These are phyloP conservation scores for Loriculus beryllinus DNA, from an alignment of 2,797 vertebrate species.

Conservation along the genomic window DNA sequence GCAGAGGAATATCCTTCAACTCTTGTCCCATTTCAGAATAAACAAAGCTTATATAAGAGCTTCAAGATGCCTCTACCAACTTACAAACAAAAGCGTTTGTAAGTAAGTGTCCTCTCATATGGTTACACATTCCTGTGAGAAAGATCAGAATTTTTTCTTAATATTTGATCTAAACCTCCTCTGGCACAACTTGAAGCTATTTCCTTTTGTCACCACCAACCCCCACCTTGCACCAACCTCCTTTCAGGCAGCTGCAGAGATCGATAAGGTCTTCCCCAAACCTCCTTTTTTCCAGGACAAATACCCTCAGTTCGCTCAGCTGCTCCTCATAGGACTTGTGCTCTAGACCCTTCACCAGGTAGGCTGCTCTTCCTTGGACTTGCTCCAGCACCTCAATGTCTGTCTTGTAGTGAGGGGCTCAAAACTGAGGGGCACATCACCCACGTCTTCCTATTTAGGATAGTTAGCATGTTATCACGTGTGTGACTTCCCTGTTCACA, in stretches of 20 bases:
- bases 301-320: background rate
- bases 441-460: background rate
- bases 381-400: background rate
- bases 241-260: background rate
- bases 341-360: background rate
- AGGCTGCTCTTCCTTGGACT: background rate
- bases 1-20: background rate
- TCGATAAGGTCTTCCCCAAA: background rate
- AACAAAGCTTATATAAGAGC: background rate
- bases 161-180: background rate
- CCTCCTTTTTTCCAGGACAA: background rate
- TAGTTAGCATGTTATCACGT: no score
- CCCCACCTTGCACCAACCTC: background rate
- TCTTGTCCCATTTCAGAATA: background rate
- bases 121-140: rapidly evolving
- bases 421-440: background rate
- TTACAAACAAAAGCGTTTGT: background rate
- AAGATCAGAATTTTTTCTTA: background rate
- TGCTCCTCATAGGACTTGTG: background rate
- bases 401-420: background rate
- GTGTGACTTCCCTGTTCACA: background rate
- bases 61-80: background rate
- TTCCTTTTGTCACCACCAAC: background rate
- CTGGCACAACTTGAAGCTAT: background rate
- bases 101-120: background rate